phyloP scores from a whole-genome alignment of 2,888 invertebrate species.

The Pandemis heparana region DNA sequence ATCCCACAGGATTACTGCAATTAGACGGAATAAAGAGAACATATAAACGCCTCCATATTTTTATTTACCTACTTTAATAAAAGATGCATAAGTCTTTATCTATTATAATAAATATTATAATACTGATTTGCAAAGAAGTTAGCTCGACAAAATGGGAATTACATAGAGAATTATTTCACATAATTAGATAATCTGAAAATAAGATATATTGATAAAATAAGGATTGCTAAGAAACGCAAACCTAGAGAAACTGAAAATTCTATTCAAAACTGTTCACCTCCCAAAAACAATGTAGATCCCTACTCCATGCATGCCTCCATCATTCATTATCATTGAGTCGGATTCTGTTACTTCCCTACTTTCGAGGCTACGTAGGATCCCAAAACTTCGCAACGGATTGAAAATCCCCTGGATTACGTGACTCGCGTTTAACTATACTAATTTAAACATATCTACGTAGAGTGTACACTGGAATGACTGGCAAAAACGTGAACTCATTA shows the following conservation, averaged over 20 bases:
- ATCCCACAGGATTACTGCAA: not conserved
- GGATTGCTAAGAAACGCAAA: not conserved
- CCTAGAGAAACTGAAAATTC: not conserved
- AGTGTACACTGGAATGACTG: constrained; percentile 28
- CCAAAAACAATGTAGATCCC: constrained; percentile 3
- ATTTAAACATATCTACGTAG: constrained; percentile 41
- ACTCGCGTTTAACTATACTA: constrained; percentile 42
- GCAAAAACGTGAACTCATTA: constrained; percentile 40
- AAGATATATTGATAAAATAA: no score
- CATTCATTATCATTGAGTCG: constrained; percentile 34
- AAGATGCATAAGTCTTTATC: no score
- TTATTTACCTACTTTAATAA: no score
- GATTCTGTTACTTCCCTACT: constrained; percentile 35
- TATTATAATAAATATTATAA: no score
- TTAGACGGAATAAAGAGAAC: not conserved
- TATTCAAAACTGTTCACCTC: not conserved
- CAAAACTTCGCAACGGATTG: constrained; percentile 40
- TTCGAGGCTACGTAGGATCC: constrained; percentile 38
- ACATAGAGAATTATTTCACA: no score
- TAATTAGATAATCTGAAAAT: no score
- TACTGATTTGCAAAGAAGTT: not conserved
- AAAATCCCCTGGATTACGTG: constrained; percentile 43
- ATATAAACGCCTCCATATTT: not conserved
- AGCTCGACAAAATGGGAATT: not conserved
- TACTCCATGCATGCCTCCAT: constrained; percentile 28